Evolutionary conservation across 2,888 invertebrate genomes (phyloP).

Genomic region (Ctenicera cuprea): DNA sequence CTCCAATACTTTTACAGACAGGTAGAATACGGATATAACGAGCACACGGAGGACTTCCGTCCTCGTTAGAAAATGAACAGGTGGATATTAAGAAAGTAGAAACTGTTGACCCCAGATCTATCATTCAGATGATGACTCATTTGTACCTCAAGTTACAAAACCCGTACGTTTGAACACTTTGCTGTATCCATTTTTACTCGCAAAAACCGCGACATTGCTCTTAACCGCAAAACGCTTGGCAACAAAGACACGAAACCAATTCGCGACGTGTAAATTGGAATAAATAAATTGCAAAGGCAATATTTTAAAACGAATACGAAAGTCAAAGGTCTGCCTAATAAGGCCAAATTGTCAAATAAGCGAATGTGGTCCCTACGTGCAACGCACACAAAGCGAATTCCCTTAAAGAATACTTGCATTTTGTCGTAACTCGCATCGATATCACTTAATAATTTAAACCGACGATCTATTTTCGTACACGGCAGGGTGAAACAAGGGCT

Average conservation of each 20-base stretch:
- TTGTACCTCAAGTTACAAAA: slow-evolving; percentile 61
- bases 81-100: slow-evolving; percentile 60
- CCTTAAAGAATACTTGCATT: slow-evolving; percentile 6
- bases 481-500: slow-evolving; percentile 33
- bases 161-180: slow-evolving; percentile 48
- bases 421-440: slow-evolving; percentile 9
- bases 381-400: slow-evolving; percentile 51
- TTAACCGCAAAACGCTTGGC: not conserved
- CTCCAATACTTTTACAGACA: slow-evolving; percentile 8
- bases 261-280: slow-evolving; percentile 14
- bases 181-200: slow-evolving; percentile 35
- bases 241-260: slow-evolving; percentile 5
- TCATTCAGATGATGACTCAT: slow-evolving; percentile 64
- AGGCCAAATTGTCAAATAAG: slow-evolving; percentile 67
- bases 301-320: slow-evolving; percentile 48
- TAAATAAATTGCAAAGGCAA: slow-evolving; percentile 29
- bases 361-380: slow-evolving; percentile 66
- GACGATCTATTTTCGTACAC: slow-evolving; percentile 26
- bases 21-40: not conserved
- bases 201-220: not conserved
- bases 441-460: slow-evolving; percentile 41
- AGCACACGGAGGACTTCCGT: slow-evolving; percentile 21
- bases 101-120: slow-evolving; percentile 67
- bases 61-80: slow-evolving; percentile 45
- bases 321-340: slow-evolving; percentile 69